Evolutionary conservation across 1,140 invertebrate species (phyloP).

Genomic region (Caenorhabditis brenneri): DNA sequence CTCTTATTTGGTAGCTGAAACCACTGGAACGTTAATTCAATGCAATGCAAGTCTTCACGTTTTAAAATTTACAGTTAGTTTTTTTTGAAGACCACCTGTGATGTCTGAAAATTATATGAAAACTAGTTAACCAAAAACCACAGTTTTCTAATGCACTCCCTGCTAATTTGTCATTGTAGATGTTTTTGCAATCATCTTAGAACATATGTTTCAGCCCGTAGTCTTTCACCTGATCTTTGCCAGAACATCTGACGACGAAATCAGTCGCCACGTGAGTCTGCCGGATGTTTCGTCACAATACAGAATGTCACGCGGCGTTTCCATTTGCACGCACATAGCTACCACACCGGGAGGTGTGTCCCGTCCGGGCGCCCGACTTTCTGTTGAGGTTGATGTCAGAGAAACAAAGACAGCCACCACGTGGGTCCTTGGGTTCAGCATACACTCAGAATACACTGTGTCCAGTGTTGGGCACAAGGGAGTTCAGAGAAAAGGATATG

Average conservation of each 20-base stretch:
- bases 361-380: slow-evolving; percentile 6
- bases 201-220: neutral
- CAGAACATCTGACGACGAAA: slow-evolving; percentile 31
- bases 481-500: neutral
- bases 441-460: slow-evolving; percentile 38
- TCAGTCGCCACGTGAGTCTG: slow-evolving; percentile 30
- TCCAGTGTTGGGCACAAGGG: neutral
- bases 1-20: too few relatives aligned
- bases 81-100: too few relatives aligned
- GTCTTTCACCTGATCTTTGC: slow-evolving; percentile 19
- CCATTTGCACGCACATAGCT: slow-evolving; percentile 17
- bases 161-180: neutral
- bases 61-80: too few relatives aligned
- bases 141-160: too few relatives aligned
- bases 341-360: neutral
- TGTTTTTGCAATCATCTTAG: neutral
- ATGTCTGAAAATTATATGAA: too few relatives aligned
- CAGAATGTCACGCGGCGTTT: slow-evolving; percentile 7
- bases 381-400: neutral
- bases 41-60: too few relatives aligned
- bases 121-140: too few relatives aligned
- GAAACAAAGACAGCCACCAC: slow-evolving; percentile 10
- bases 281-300: slow-evolving; percentile 35
- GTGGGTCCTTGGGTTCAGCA: slow-evolving; percentile 23
- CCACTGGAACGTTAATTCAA: too few relatives aligned